phyloP scores from a whole-genome alignment of 2,113 vertebrate species.

The Apus apus region DNA sequence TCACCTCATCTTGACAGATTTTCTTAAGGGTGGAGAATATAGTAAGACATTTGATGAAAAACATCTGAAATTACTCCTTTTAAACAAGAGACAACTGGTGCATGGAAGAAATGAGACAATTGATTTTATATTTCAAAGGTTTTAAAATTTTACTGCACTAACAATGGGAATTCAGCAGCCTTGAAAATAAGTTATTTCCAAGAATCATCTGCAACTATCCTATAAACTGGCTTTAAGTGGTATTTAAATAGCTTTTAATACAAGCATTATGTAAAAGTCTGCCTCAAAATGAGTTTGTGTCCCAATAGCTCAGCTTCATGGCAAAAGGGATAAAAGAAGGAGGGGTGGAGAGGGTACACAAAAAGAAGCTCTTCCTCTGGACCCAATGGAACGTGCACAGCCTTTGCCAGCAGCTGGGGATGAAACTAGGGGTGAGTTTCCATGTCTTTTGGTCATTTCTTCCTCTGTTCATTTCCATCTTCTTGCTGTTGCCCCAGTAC shows the following conservation, averaged over 20 bases:
- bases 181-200: not conserved
- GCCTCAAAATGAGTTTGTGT: not conserved
- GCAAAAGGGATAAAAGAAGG: not conserved
- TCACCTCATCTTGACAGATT: not conserved
- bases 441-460: not conserved
- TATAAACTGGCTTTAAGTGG: not conserved
- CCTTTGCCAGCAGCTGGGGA: not conserved
- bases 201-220: not conserved
- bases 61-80: not conserved
- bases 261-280: not conserved
- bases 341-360: not conserved
- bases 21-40: constrained; percentile 14
- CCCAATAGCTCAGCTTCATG: not conserved
- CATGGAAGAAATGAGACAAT: not conserved
- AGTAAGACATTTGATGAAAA: constrained; percentile 4
- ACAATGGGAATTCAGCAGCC: not conserved
- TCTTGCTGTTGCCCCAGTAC: not conserved
- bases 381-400: not conserved
- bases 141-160: not conserved
- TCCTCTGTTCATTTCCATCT: not conserved
- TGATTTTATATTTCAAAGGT: not conserved
- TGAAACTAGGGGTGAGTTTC: not conserved
- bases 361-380: not conserved
- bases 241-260: constrained; percentile 1
- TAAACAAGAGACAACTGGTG: not conserved